Evolutionary conservation across 1,140 invertebrate genomes (phyloP), one percentile per base, ranked within the genome.

Genomic region (Trichonephila clavipes): DNA sequence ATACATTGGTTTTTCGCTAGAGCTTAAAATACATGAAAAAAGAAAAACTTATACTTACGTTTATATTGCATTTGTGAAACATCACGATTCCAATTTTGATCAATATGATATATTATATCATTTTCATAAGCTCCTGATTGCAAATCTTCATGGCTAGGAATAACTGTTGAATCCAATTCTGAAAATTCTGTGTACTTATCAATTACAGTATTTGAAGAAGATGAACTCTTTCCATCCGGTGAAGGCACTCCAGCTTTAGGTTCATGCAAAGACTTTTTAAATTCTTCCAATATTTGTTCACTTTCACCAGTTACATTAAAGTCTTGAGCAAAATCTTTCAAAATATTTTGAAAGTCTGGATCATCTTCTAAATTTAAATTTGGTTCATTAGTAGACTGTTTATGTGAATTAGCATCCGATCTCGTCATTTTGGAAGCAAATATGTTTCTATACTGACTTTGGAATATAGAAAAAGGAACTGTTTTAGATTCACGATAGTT

Each of bases 71-170:
- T 8, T 72, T 89, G 86, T 40, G 86, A 40, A 64, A 19, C 7
- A 59, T 90, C 72, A 34, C 14, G n/a, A 90, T 40, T 5, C 14
- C 21, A 21, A 81, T 59, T 44, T 28, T 90, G 89, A 82, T 90
- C 72, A 40, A 90, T 82, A 34, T 90, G 69, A 34, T 34, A 90
- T 61, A 34, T 40, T 82, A 21, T 5, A 40, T 82, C 89, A 61
- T 82, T 44, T 8, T 59, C 16, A 64, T 40, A 64, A 28, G 59
- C 21, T 21, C 62, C 62, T 16, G 89, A 28, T 72, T 72, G 12
- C 18, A 72, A 77, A n/a, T 92, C 90, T 85, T 92, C 90, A 59
- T 94, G 88, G n/a, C 93, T 94, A 59, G 77, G 82, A 44, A 94
- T 94, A 34, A 94, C 64, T 62, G 59, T 2, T 12, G 93, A 59